A percentile compares a stretch with the other conserved stretches of the same genome.
Evolutionary conservation across 1,140 invertebrate species (phyloP).

Genomic region (Halotydeus destructor): DNA sequence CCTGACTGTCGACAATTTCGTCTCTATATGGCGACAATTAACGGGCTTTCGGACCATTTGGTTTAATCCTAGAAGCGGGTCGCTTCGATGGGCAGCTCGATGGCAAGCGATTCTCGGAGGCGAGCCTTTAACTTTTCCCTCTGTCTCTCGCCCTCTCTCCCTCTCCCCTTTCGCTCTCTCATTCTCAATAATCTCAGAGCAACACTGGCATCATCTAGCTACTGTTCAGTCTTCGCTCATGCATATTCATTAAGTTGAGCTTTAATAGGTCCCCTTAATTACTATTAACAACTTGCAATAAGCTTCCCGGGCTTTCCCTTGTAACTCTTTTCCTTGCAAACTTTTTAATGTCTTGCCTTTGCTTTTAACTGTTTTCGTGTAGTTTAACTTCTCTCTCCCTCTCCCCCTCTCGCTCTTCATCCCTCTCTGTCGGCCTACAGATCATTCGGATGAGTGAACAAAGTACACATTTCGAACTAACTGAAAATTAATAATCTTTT

Average conservation of each 20-base stretch:
- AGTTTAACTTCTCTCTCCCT: constrained; percentile 1
- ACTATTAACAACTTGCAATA: constrained; percentile 4
- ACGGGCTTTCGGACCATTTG: too few species aligned
- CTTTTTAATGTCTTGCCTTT: constrained; percentile 4
- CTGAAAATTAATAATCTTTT: constrained; percentile 4
- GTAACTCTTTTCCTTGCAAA: constrained; percentile 3
- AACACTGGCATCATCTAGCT: background rate
- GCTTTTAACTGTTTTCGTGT: constrained; percentile 2
- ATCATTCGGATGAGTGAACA: background rate
- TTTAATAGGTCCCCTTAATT: constrained; percentile 3
- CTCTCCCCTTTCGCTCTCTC: background rate
- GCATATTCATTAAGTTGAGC: constrained; percentile 4
- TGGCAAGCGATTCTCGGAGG: too few species aligned
- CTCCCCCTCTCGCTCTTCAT: too few species aligned
- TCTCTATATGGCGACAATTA: too few species aligned
- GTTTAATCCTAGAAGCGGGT: too few species aligned
- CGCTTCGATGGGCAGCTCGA: too few species aligned
- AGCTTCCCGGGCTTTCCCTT: background rate
- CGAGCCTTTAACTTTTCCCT: background rate
- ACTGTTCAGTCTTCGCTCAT: background rate
- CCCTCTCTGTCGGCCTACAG: background rate
- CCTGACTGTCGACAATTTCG: too few species aligned
- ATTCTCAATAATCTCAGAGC: background rate
- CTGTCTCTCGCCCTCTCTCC: background rate
- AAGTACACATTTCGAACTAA: background rate